Base-by-base conservation (phyloP, 2,797 vertebrate species). In the Etheostoma perlongum region DNA sequence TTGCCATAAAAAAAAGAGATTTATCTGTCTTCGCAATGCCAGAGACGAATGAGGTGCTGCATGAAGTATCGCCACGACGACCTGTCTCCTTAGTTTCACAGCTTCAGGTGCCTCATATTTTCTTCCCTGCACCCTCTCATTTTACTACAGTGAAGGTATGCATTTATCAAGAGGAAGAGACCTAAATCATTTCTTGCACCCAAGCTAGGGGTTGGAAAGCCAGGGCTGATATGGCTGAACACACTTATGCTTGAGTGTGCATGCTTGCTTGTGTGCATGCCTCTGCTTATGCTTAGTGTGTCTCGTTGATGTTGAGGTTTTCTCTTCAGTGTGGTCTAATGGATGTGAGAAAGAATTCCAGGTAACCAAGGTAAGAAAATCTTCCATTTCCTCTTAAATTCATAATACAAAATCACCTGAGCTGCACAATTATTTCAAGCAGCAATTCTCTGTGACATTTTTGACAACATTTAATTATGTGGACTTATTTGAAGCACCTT, bases 1-100 rank as follows among this genome's bases (percentile, higher is more conserved):
- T 73, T 73, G 83, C 89, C 70, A 89, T 89, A 84, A 93, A 92
- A 91, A 91, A 91, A 85, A 88, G 85, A 87, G 86, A 95, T 94
- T 89, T 87, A 90, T 94, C 92, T 93, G 88, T 91, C 90, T 85
- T 89, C 94, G 79, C 92, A 61, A 74, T 44, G 72, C 77, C 86
- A 70, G 81, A 92, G 82, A 90, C 12, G 65, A 90, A 92, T 36
- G 82, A 91, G 91, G 88, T 90, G 92, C 83, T 74, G 84, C 71
- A 36, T 89, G 84, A 90, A 79, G 82, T 81, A 87, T 87, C 58
- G 44, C 81, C 78, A 82, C 59, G 11, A 67, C 63, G 76, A 70
- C 75, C 69, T 68, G 72, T 72, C 84, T 86, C 79, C 83, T 72
- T 60, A 61, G 80, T 87, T 92, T 88, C 85, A 80, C 69, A 76